phyloP scores from a whole-genome alignment of 2,113 vertebrate genomes.

The Sander lucioperca region DNA sequence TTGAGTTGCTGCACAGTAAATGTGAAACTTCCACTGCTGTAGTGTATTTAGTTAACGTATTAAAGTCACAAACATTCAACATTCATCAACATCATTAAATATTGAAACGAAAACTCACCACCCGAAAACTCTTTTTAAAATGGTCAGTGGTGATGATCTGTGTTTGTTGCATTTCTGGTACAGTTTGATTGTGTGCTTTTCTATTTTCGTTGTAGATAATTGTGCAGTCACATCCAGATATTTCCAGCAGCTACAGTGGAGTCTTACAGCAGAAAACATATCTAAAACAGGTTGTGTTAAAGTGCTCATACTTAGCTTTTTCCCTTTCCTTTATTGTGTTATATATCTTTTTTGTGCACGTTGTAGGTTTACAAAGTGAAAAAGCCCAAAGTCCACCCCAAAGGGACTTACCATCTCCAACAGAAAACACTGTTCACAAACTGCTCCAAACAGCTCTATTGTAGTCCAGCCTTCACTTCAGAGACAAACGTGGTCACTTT shows the following conservation, averaged over 20 bases:
- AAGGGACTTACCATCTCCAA: no score
- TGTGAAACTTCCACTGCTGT: not conserved
- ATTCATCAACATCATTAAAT: no score
- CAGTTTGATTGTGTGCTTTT: not conserved
- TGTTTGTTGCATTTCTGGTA: not conserved
- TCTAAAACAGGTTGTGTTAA: not conserved
- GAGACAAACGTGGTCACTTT: no score
- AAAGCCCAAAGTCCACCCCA: no score
- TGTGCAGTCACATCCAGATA: not conserved
- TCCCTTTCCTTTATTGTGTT: no score
- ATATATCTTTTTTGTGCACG: no score
- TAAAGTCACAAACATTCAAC: not conserved
- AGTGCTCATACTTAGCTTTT: no score
- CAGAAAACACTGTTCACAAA: no score
- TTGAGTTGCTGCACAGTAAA: conserved; percentile 21
- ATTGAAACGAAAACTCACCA: conserved; percentile 36
- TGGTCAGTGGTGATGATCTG: not conserved
- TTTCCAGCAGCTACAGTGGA: no score
- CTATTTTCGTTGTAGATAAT: not conserved
- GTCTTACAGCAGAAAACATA: not conserved
- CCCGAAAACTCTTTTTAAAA: not conserved
- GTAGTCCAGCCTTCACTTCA: no score
- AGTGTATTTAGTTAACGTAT: conserved; percentile 8
- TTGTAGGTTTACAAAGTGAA: no score
- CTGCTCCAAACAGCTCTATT: no score